Evolutionary conservation across 2,797 vertebrate genomes (phyloP).

Genomic region (Cichlasoma orientale): DNA sequence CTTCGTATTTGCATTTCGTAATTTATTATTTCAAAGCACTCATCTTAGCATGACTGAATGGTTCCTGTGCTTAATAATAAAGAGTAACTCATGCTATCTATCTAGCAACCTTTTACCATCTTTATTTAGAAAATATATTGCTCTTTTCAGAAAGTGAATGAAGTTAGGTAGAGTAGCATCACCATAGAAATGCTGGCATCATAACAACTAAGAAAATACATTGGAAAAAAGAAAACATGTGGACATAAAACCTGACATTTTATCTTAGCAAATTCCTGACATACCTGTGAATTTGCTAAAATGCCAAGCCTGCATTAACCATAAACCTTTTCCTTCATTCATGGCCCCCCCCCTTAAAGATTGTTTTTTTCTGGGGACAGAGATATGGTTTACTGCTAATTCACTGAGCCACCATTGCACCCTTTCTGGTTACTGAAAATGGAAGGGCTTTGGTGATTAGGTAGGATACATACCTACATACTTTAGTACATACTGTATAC

Average conservation of each 20-base stretch:
- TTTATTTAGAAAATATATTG: not conserved
- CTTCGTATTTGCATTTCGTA: slow-evolving; percentile 73
- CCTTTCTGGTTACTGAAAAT: not conserved
- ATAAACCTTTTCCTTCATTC: not conserved
- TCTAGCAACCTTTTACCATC: not conserved
- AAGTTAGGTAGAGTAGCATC: not conserved
- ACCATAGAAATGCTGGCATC: not conserved
- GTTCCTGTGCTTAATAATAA: slow-evolving; percentile 44
- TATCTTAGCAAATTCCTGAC: not conserved
- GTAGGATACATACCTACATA: not conserved
- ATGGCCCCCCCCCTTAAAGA: no score
- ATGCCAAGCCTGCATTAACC: not conserved
- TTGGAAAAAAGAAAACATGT: not conserved
- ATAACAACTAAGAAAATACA: not conserved
- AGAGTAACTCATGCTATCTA: slow-evolving; percentile 7
- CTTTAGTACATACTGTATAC: not conserved
- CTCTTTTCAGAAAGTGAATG: not conserved
- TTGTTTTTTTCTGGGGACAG: no score
- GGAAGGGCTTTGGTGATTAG: not conserved
- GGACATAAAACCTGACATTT: no score
- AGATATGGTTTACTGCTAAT: no score
- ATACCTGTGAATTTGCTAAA: not conserved
- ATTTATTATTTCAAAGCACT: slow-evolving; percentile 71
- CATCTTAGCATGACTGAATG: slow-evolving; percentile 51
- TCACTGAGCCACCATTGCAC: no score